A percentile compares a stretch with the other conserved stretches of the same genome.
phyloP scores from a whole-genome alignment of 2,113 vertebrate genomes.

The Austrofundulus limnaeus region DNA sequence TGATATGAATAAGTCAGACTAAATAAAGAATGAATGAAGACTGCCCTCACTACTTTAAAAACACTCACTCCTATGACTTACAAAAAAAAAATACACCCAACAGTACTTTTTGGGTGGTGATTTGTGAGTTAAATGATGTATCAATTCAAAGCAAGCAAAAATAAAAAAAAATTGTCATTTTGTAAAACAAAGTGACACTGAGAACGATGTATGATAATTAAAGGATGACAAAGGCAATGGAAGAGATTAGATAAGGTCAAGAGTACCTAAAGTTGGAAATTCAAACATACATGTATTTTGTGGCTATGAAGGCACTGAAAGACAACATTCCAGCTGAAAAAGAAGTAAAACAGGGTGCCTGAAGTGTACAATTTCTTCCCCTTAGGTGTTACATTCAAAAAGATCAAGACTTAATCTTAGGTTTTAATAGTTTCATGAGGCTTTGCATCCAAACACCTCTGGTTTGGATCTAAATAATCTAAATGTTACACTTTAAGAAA shows the following conservation, averaged over 20 bases:
- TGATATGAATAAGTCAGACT: background rate
- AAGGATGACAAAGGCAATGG: slow-evolving; percentile 54
- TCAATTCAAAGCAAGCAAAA: slow-evolving; percentile 63
- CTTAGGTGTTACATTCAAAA: slow-evolving; percentile 9
- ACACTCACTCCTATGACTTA: slow-evolving; percentile 42
- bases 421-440: slow-evolving; percentile 56
- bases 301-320: background rate
- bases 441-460: slow-evolving; percentile 23
- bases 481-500: slow-evolving; percentile 1
- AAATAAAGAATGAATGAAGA: background rate
- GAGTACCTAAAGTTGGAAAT: slow-evolving; percentile 3
- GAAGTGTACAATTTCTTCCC: background rate
- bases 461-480: slow-evolving; percentile 7
- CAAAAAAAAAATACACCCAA: slow-evolving; percentile 41
- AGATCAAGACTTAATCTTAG: slow-evolving; percentile 55
- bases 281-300: background rate
- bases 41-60: slow-evolving; percentile 3
- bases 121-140: slow-evolving; percentile 42
- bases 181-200: slow-evolving; percentile 54
- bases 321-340: slow-evolving; percentile 1
- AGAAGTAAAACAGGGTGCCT: background rate
- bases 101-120: slow-evolving; percentile 49
- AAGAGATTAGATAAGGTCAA: slow-evolving; percentile 17
- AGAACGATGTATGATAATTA: slow-evolving; percentile 41
- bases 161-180: slow-evolving; percentile 56